phyloP scores from a whole-genome alignment of 2,888 invertebrate species.

The Lagria hirta region DNA sequence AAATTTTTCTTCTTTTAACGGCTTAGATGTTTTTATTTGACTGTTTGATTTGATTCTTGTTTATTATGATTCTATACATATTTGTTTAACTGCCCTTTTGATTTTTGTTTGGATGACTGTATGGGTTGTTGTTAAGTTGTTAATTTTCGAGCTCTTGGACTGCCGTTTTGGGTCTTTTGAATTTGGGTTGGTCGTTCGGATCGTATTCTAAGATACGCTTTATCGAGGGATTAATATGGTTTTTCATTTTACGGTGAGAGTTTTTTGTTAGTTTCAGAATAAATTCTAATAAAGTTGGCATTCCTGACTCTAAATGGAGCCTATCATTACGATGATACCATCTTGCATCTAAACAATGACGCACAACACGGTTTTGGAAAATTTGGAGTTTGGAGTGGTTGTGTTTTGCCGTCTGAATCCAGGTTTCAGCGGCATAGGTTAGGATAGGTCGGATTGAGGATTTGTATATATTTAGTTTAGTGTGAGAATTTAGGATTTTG shows the following conservation, averaged over 20 bases:
- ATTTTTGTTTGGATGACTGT: no score
- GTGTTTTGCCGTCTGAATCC: background rate
- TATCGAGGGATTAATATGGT: background rate
- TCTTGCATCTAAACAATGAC: background rate
- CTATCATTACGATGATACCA: no score
- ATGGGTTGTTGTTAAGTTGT: no score
- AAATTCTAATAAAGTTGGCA: background rate
- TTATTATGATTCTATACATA: no score
- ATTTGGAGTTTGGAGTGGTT: background rate
- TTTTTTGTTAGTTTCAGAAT: background rate
- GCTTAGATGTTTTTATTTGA: no score
- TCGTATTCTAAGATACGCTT: background rate
- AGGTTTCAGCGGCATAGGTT: no score
- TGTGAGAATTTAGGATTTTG: background rate
- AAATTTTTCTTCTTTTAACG: no score
- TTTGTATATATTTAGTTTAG: background rate
- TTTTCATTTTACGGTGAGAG: background rate
- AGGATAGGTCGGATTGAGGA: background rate
- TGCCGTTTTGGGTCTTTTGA: background rate
- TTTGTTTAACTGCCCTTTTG: no score
- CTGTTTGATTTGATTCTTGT: no score
- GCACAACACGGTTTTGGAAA: background rate
- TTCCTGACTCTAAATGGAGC: no score
- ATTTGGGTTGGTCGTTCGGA: background rate
- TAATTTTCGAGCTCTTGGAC: no score